phyloP scores from a whole-genome alignment of 2,797 vertebrate genomes.

The Harpagifer antarcticus region DNA sequence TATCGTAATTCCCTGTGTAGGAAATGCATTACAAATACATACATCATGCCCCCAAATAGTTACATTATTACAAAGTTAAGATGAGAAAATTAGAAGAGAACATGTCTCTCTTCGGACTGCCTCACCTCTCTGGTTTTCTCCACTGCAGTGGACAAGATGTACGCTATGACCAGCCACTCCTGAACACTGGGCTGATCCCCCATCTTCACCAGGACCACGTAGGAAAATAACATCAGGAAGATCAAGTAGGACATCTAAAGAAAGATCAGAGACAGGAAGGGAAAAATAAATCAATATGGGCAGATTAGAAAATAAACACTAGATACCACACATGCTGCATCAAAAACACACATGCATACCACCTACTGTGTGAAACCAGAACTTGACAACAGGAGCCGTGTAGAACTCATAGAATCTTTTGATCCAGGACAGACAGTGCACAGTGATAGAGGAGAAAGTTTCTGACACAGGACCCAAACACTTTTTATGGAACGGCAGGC shows the following conservation, averaged over 20 bases:
- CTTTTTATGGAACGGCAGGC: conserved; percentile 70
- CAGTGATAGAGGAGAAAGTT: conserved; percentile 51
- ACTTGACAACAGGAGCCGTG: conserved; percentile 96
- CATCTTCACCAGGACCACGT: conserved; percentile 94
- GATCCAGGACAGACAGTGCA: conserved; percentile 81
- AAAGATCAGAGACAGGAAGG: neutral
- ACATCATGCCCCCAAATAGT: neutral
- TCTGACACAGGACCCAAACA: conserved; percentile 49
- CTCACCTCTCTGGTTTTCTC: conserved; percentile 96
- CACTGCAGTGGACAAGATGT: conserved; percentile 91
- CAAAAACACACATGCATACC: neutral
- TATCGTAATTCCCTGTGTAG: neutral
- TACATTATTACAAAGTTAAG: neutral
- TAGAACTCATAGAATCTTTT: conserved; percentile 95
- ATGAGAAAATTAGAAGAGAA: neutral
- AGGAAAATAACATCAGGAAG: conserved; percentile 96
- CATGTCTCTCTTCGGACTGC: neutral
- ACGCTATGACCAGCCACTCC: conserved; percentile 94
- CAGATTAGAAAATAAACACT: neutral
- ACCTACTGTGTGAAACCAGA: conserved; percentile 97
- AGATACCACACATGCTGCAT: neutral
- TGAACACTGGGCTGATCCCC: conserved; percentile 87
- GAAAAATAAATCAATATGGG: neutral
- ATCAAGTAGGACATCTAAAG: conserved; percentile 92
- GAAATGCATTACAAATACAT: neutral